These are phyloP conservation scores for Monochamus alternatus DNA, from an alignment of 2,888 invertebrate genomes.

Conservation along the genomic window DNA sequence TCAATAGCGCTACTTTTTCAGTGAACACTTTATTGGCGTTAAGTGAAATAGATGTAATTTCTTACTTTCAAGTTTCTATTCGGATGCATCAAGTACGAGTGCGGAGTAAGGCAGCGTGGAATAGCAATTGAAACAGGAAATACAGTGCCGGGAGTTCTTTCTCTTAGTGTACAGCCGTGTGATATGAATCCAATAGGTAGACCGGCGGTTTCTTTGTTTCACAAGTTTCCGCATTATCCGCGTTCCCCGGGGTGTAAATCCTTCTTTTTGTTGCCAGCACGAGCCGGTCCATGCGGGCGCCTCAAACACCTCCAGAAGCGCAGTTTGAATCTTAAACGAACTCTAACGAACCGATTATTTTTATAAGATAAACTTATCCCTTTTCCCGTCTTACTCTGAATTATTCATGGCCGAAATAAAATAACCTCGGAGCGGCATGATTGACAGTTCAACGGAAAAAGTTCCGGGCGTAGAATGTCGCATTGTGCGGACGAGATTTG, in stretches of 20 bases:
- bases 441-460: constrained; percentile 31
- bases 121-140: constrained; percentile 5
- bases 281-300: constrained; percentile 61
- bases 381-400: constrained; percentile 52
- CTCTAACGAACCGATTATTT: constrained; percentile 66
- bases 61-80: neutral
- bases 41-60: neutral
- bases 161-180: constrained; percentile 56
- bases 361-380: constrained; percentile 61
- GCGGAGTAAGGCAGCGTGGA: neutral
- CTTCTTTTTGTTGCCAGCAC: constrained; percentile 58
- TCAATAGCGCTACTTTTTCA: too few relatives aligned
- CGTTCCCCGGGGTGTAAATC: constrained; percentile 64
- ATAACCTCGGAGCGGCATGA: constrained; percentile 36
- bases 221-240: constrained; percentile 63
- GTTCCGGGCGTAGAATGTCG: neutral
- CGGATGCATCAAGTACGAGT: neutral
- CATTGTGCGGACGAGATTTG: constrained; percentile 14
- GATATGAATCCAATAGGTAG: constrained; percentile 55
- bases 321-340: constrained; percentile 64
- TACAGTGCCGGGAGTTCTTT: neutral
- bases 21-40: too few relatives aligned
- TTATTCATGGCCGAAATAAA: constrained; percentile 55
- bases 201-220: constrained; percentile 63
- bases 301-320: constrained; percentile 61